Evolutionary conservation across 2,113 vertebrate species (phyloP).

Genomic region (Notiomystis cincta): DNA sequence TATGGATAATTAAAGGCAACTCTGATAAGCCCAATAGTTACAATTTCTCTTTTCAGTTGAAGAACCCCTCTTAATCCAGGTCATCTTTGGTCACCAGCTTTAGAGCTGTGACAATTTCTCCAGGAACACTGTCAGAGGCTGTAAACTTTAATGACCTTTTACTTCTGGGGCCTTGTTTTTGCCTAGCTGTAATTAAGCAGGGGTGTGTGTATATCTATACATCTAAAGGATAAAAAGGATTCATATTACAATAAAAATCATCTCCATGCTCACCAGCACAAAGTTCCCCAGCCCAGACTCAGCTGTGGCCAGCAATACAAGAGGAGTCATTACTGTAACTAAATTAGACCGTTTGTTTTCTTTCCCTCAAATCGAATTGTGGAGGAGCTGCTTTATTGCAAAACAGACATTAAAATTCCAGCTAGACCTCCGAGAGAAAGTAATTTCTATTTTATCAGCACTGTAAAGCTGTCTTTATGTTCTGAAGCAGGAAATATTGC

Average conservation of each 20-base stretch:
- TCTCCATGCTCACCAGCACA: conserved; percentile 10
- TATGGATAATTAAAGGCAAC: conserved; percentile 59
- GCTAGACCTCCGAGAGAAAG: conserved; percentile 84
- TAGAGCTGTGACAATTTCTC: conserved; percentile 64
- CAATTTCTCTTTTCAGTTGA: neutral
- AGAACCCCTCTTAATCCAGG: conserved; percentile 50
- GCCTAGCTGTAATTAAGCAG: conserved; percentile 48
- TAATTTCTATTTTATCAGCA: conserved; percentile 86
- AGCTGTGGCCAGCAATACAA: conserved; percentile 66
- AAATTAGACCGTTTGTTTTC: conserved; percentile 84
- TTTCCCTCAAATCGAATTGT: conserved; percentile 80
- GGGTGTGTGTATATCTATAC: neutral
- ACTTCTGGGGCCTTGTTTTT: neutral
- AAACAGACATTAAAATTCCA: conserved; percentile 85
- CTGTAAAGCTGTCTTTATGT: conserved; percentile 83
- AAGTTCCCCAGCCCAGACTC: conserved; percentile 49
- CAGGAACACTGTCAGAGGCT: conserved; percentile 49
- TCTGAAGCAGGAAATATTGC: conserved; percentile 82
- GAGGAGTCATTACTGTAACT: conserved; percentile 80
- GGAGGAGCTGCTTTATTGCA: conserved; percentile 83
- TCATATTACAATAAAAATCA: conserved; percentile 69
- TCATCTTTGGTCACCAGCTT: conserved; percentile 61
- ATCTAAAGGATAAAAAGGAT: conserved; percentile 46
- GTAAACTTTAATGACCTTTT: conserved; percentile 69
- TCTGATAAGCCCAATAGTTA: neutral